Conservation (phyloP, 2,888 invertebrate species). For the Leptopterna dolabrata region DNA sequence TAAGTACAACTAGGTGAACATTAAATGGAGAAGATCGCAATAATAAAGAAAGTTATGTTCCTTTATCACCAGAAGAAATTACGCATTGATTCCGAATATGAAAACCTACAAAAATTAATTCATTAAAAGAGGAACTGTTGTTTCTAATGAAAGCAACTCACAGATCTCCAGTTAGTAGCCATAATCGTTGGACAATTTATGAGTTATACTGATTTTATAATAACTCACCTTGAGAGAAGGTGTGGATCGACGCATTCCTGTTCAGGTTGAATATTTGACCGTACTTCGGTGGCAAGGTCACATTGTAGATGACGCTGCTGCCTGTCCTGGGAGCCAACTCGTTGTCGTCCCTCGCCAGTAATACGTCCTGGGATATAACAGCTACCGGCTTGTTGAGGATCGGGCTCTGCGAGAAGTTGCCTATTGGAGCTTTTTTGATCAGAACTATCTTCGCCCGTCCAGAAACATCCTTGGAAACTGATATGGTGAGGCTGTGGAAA, state of each 20-base stretch:
- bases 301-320: constrained; percentile 12
- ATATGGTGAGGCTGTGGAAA: constrained; percentile 53
- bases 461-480: not conserved
- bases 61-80: too few relatives aligned
- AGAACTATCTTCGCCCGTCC: not conserved
- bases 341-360: constrained; percentile 28
- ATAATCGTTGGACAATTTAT: too few relatives aligned
- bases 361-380: constrained; percentile 24
- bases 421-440: not conserved
- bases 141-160: too few relatives aligned
- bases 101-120: too few relatives aligned
- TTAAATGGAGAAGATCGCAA: too few relatives aligned
- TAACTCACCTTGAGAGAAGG: constrained; percentile 53
- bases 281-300: constrained; percentile 42
- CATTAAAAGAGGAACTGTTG: too few relatives aligned
- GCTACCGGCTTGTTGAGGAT: not conserved
- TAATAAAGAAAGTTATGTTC: too few relatives aligned
- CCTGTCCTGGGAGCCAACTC: not conserved
- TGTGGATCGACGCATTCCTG: constrained; percentile 39
- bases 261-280: constrained; percentile 48
- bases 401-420: not conserved
- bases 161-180: too few relatives aligned
- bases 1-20: too few relatives aligned
- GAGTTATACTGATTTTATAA: too few relatives aligned
- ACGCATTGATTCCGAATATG: too few relatives aligned